Evolutionary conservation across 2,113 vertebrate species (phyloP).

Genomic region (Meleagris gallopavo): DNA sequence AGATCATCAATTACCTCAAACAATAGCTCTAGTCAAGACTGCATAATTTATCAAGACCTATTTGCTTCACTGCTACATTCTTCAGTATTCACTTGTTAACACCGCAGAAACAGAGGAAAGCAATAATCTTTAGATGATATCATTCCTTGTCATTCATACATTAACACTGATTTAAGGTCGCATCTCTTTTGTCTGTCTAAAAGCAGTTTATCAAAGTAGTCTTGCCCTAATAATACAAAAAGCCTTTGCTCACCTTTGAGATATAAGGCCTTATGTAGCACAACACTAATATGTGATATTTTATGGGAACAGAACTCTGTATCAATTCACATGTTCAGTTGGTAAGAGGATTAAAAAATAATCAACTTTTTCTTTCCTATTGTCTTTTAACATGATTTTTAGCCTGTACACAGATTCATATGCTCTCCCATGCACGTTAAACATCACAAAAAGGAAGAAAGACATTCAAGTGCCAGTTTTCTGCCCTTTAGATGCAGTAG

Average conservation of each 20-base stretch:
- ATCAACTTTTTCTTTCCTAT: not conserved
- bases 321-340: not conserved
- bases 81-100: conserved; percentile 43
- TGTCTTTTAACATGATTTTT: not conserved
- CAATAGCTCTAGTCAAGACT: conserved; percentile 41
- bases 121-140: conserved; percentile 55
- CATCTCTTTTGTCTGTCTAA: conserved; percentile 33
- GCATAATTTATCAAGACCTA: conserved; percentile 53
- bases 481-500: not conserved
- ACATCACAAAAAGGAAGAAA: not conserved
- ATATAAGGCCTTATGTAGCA: not conserved
- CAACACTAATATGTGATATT: not conserved
- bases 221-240: not conserved
- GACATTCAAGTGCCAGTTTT: not conserved
- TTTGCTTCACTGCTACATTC: conserved; percentile 48
- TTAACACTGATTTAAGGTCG: conserved; percentile 24
- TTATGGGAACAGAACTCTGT: not conserved
- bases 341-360: not conserved
- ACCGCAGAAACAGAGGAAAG: conserved; percentile 50
- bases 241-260: conserved; percentile 17
- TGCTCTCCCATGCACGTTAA: not conserved
- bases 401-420: not conserved
- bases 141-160: conserved; percentile 50
- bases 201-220: conserved; percentile 34
- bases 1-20: conserved; percentile 58